Evolutionary conservation across 2,797 vertebrate species (phyloP).

Genomic region (Sus cebifrons): DNA sequence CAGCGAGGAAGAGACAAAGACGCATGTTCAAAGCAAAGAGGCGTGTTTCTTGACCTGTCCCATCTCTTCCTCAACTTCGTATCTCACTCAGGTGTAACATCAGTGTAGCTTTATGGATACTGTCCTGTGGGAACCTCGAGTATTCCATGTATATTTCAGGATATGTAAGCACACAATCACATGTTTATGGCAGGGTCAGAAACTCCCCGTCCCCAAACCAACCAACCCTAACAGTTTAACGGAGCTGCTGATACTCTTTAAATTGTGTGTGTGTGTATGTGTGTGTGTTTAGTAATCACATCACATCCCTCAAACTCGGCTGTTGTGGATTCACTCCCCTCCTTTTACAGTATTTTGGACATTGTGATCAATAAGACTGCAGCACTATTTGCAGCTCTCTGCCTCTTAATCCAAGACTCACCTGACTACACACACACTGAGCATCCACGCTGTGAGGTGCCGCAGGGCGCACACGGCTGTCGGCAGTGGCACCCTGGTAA

Average conservation of each 20-base stretch:
- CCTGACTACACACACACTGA: background rate
- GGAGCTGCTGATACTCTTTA: background rate
- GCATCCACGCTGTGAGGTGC: background rate
- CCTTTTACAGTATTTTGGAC: background rate
- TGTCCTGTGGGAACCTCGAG: background rate
- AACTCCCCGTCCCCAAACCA: background rate
- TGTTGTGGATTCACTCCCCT: background rate
- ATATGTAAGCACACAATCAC: background rate
- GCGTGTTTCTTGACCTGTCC: background rate
- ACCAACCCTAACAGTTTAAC: background rate
- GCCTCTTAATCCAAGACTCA: background rate
- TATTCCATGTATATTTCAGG: background rate
- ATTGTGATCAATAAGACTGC: background rate
- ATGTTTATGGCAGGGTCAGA: background rate
- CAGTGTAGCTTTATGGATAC: background rate
- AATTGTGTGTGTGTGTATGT: background rate
- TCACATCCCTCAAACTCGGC: background rate
- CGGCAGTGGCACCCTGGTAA: background rate
- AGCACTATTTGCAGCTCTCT: background rate
- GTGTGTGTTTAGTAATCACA: background rate
- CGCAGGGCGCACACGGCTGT: background rate
- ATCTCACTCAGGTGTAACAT: background rate
- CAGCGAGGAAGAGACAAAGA: background rate
- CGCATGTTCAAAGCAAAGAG: fast-evolving
- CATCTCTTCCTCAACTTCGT: background rate